Percentiles rank a stretch among this genome's conserved stretches.
Evolutionary conservation across 1,140 invertebrate species (phyloP).

Genomic region (Ganaspis sp.): DNA sequence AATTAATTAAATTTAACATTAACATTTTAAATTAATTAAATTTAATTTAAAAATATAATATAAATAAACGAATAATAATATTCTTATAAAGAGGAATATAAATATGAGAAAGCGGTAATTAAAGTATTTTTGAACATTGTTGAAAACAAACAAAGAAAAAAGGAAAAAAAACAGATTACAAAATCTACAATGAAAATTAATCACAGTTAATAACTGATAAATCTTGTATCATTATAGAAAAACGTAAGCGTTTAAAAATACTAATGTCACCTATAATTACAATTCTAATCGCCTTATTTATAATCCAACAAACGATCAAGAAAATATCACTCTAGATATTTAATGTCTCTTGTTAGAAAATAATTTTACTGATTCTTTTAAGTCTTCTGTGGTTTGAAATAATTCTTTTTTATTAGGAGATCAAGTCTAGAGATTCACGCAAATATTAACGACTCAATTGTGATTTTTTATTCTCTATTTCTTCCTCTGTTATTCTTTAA

Average conservation of each 20-base stretch:
- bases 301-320: neutral
- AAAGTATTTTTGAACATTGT: too few species aligned
- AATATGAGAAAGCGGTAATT: too few species aligned
- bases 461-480: neutral
- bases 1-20: too few species aligned
- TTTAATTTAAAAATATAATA: too few species aligned
- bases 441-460: neutral
- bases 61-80: too few species aligned
- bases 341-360: neutral
- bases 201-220: neutral
- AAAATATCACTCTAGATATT: neutral
- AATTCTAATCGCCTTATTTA: neutral
- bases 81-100: too few species aligned
- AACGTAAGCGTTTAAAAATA: slow-evolving; percentile 14
- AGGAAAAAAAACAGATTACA: neutral
- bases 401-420: neutral
- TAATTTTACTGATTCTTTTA: neutral
- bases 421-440: neutral
- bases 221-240: neutral
- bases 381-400: neutral
- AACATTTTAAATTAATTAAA: too few species aligned
- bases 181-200: neutral
- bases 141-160: neutral
- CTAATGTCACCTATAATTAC: neutral
- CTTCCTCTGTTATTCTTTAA: neutral